Evolutionary conservation across 1,140 invertebrate genomes (phyloP).

Genomic region (Hylaeus anthracinus): DNA sequence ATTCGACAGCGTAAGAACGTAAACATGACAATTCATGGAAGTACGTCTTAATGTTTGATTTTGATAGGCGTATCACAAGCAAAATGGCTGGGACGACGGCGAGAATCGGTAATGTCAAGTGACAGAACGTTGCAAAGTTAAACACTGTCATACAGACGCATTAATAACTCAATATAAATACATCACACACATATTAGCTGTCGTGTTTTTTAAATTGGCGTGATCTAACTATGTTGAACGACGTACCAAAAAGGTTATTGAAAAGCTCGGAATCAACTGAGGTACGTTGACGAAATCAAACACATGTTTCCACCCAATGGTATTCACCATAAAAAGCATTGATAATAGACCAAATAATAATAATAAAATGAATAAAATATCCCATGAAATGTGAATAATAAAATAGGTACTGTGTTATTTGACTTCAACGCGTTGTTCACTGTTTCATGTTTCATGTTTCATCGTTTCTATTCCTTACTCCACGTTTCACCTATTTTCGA

Average conservation of each 20-base stretch:
- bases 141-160: not conserved
- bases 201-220: not conserved
- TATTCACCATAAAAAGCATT: not conserved
- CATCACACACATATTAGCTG: not conserved
- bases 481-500: not conserved
- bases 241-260: conserved; percentile 52
- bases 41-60: not conserved
- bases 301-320: not conserved
- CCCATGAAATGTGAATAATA: not conserved
- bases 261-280: conserved; percentile 63
- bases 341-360: not conserved
- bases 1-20: too few species aligned
- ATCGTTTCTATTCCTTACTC: not conserved
- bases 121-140: not conserved
- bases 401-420: not conserved
- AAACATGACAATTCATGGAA: not conserved
- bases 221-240: conserved; percentile 60
- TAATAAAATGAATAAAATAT: not conserved
- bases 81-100: conserved; percentile 25
- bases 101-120: not conserved
- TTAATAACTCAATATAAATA: not conserved
- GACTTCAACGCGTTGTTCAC: not conserved
- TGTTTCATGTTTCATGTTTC: not conserved
- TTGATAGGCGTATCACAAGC: not conserved
- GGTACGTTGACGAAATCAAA: conserved; percentile 40